Evolutionary conservation across 2,888 invertebrate genomes (phyloP).

Genomic region (Microctonus aethiopoides): DNA sequence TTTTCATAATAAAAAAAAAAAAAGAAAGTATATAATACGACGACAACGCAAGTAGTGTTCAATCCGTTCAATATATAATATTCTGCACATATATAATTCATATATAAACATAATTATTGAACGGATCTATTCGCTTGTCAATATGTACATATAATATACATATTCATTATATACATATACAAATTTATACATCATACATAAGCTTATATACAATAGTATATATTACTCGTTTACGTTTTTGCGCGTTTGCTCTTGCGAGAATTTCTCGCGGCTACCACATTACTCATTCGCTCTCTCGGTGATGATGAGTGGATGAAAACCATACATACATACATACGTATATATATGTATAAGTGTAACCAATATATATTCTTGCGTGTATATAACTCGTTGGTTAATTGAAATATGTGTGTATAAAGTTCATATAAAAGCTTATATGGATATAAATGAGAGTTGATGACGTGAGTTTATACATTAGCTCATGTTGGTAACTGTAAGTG

Average conservation of each 20-base stretch:
- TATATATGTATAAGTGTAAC: neutral
- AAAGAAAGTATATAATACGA: slow-evolving; percentile 7
- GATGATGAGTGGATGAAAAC: neutral
- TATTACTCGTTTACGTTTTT: slow-evolving; percentile 24
- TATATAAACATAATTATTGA: slow-evolving; percentile 37
- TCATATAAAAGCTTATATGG: neutral
- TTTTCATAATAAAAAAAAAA: slow-evolving; percentile 14
- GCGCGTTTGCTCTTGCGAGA: slow-evolving; percentile 17
- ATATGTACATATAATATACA: slow-evolving; percentile 32
- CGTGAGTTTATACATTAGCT: neutral
- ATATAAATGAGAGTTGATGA: slow-evolving; percentile 11
- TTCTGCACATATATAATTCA: neutral
- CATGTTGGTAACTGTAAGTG: neutral
- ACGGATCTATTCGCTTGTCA: slow-evolving; percentile 38
- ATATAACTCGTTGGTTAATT: neutral
- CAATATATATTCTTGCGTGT: neutral
- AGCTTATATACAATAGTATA: neutral
- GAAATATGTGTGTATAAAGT: neutral
- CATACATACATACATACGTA: slow-evolving; percentile 1
- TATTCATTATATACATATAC: too few relatives aligned
- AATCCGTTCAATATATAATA: slow-evolving; percentile 9
- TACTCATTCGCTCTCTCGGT: slow-evolving; percentile 12
- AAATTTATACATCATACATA: neutral
- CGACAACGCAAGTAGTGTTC: neutral
- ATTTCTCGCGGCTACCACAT: slow-evolving; percentile 13